Evolutionary conservation across 2,888 invertebrate species (phyloP).

Genomic region (Empis livida): DNA sequence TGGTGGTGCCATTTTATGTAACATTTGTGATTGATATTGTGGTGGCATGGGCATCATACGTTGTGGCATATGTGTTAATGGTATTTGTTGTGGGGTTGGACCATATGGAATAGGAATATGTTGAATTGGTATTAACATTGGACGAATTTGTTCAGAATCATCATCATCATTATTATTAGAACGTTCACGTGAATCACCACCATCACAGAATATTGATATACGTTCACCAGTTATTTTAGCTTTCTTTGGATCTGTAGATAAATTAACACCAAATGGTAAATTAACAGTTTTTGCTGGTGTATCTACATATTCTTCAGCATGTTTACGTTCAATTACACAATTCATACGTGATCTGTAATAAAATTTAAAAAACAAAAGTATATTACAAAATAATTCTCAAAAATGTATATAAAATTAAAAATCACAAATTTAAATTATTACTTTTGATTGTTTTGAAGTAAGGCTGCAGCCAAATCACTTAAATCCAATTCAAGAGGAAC

Average conservation of each 20-base stretch:
- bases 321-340: slow-evolving; percentile 77
- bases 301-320: slow-evolving; percentile 70
- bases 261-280: slow-evolving; percentile 51
- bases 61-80: slow-evolving; percentile 40
- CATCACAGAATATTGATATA: slow-evolving; percentile 79
- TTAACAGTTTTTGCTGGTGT: slow-evolving; percentile 52
- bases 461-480: slow-evolving; percentile 65
- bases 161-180: slow-evolving; percentile 27
- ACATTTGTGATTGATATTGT: slow-evolving; percentile 15
- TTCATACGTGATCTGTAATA: slow-evolving; percentile 64
- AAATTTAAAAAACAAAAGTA: neutral
- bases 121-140: slow-evolving; percentile 35
- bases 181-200: slow-evolving; percentile 40
- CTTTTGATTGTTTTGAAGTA: slow-evolving; percentile 57
- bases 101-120: slow-evolving; percentile 39
- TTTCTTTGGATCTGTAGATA: slow-evolving; percentile 57
- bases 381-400: neutral
- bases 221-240: slow-evolving; percentile 69
- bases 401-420: neutral
- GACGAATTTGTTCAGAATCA: slow-evolving; percentile 32
- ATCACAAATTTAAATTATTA: slow-evolving; percentile 19
- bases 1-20: slow-evolving; percentile 19
- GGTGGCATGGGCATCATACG: slow-evolving; percentile 29
- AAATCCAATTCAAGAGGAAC: slow-evolving; percentile 71
- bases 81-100: slow-evolving; percentile 40